Conservation (phyloP, 2,888 invertebrate species). For the Lamellibrachia columna region DNA sequence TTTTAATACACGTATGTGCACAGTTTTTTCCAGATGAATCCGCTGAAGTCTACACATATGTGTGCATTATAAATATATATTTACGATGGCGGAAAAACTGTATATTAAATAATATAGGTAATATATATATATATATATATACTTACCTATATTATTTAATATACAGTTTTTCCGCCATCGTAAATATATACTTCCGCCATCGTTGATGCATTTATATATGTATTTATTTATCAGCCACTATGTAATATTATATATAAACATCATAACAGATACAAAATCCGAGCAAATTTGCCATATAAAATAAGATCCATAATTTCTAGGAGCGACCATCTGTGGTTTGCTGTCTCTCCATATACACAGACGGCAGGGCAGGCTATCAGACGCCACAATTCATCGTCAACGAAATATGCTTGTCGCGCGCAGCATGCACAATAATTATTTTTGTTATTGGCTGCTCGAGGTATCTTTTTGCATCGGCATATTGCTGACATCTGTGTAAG, state of each 20-base stretch:
- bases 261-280: background rate
- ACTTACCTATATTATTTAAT: too few species aligned
- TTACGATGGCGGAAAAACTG: too few species aligned
- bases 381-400: background rate
- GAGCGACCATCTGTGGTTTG: background rate
- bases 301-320: background rate
- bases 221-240: background rate
- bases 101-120: too few species aligned
- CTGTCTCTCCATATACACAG: background rate
- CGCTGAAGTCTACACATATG: too few species aligned
- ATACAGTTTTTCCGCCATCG: too few species aligned
- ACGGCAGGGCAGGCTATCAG: background rate
- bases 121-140: too few species aligned
- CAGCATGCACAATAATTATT: constrained; percentile 9
- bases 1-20: too few species aligned
- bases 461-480: constrained; percentile 5
- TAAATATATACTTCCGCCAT: too few species aligned
- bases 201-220: too few species aligned
- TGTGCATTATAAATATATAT: too few species aligned
- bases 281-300: background rate
- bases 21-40: too few species aligned
- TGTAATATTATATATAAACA: background rate
- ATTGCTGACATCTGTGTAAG: background rate
- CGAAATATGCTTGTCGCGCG: background rate
- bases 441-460: constrained; percentile 5